phyloP scores from a whole-genome alignment of 2,888 invertebrate genomes.

The Lasioglossum oenotherae region DNA sequence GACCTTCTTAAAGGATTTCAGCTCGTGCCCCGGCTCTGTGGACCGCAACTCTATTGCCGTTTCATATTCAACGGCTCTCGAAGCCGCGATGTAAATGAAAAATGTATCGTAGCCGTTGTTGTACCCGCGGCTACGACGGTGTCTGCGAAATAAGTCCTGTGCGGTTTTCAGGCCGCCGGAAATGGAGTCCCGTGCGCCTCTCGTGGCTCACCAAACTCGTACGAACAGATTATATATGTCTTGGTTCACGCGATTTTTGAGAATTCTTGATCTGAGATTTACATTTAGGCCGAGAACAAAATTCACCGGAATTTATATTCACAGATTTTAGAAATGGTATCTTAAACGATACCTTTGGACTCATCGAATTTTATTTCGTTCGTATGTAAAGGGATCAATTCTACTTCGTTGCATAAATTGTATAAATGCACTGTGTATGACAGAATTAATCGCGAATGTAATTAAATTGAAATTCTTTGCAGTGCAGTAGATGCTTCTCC shows the following conservation, averaged over 20 bases:
- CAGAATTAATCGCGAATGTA: not conserved
- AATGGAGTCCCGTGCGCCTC: not conserved
- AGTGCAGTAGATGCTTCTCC: too few species aligned
- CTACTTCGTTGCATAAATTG: not conserved
- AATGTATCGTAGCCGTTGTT: conserved; percentile 46
- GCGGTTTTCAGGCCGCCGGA: not conserved
- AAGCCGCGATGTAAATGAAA: conserved; percentile 46
- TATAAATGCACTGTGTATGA: not conserved
- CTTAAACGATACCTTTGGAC: not conserved
- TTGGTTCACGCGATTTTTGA: not conserved
- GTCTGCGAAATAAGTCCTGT: conserved; percentile 20
- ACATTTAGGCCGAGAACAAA: too few species aligned
- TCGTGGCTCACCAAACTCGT: not conserved
- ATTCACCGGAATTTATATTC: not conserved
- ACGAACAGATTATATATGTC: conserved; percentile 3
- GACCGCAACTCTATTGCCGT: conserved; percentile 40
- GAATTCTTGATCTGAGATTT: not conserved
- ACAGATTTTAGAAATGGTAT: not conserved
- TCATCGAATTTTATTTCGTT: not conserved
- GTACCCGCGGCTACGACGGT: not conserved
- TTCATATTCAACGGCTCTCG: conserved; percentile 57
- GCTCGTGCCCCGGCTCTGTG: not conserved
- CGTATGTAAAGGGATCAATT: not conserved
- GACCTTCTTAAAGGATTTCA: conserved; percentile 49
- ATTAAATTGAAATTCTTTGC: not conserved